phyloP scores from a whole-genome alignment of 2,797 vertebrate species.

The Artibeus lituratus region DNA sequence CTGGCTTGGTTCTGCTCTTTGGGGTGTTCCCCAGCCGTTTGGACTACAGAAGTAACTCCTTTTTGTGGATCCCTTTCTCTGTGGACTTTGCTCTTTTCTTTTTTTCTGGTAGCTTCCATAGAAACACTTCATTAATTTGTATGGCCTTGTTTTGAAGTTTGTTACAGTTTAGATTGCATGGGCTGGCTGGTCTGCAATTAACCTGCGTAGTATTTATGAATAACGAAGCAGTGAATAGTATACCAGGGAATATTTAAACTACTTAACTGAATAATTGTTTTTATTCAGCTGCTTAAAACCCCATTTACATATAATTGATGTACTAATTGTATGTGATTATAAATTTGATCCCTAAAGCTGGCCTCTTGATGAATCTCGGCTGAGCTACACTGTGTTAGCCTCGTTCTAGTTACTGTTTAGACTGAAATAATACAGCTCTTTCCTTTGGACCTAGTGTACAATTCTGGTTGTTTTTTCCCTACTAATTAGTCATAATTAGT shows the following conservation, averaged over 20 bases:
- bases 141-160: neutral
- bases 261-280: slow-evolving; percentile 58
- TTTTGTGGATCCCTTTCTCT: neutral
- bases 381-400: neutral
- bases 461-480: neutral
- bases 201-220: slow-evolving; percentile 66
- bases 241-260: slow-evolving; percentile 60
- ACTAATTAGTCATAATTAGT: slow-evolving; percentile 15
- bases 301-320: slow-evolving; percentile 64
- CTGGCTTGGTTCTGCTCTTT: neutral
- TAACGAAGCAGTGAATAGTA: slow-evolving; percentile 36
- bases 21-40: neutral
- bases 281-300: slow-evolving; percentile 57
- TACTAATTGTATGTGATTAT: slow-evolving; percentile 63
- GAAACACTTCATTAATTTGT: slow-evolving; percentile 46
- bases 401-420: neutral
- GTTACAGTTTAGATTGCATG: neutral
- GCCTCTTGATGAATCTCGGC: slow-evolving; percentile 30
- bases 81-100: neutral
- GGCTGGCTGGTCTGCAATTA: slow-evolving; percentile 61
- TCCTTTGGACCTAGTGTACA: slow-evolving; percentile 17
- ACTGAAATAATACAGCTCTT: slow-evolving; percentile 20
- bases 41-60: neutral
- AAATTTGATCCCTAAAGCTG: slow-evolving; percentile 60
- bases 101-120: neutral